phyloP scores from a whole-genome alignment of 2,113 vertebrate genomes.

The Platysteira castanea region DNA sequence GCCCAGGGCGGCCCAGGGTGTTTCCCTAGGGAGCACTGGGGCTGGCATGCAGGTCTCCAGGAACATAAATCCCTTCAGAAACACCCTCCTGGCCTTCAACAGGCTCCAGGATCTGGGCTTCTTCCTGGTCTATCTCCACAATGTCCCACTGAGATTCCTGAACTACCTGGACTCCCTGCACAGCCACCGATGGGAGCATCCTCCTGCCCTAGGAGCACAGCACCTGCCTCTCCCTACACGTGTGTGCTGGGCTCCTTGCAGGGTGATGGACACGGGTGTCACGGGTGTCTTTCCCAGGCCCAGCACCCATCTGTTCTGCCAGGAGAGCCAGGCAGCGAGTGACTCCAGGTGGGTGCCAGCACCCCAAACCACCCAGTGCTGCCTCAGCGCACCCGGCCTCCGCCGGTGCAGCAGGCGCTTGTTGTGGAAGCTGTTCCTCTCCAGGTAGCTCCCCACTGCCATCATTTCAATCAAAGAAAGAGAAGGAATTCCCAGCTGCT shows the following conservation, averaged over 20 bases:
- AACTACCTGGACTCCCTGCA: background rate
- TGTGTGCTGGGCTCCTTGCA: background rate
- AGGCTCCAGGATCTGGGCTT: background rate
- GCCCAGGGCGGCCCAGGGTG: accelerated
- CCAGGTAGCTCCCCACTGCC: background rate
- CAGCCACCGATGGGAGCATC: background rate
- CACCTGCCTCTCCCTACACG: background rate
- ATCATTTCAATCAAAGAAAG: background rate
- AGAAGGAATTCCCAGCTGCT: background rate
- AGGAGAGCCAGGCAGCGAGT: background rate
- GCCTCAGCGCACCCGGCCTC: background rate
- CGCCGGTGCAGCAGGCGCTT: accelerated
- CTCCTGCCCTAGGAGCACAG: background rate
- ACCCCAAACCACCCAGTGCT: accelerated
- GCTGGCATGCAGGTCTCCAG: background rate
- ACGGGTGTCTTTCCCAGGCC: background rate
- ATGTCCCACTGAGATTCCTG: background rate
- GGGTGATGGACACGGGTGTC: accelerated
- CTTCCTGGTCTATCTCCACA: background rate
- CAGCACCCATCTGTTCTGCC: background rate
- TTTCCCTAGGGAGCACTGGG: background rate
- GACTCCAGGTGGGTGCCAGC: background rate
- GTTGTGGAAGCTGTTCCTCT: background rate
- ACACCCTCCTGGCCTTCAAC: background rate
- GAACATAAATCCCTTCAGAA: background rate